Conservation (phyloP, 2,797 vertebrate genomes). For the Onychomys arenicola region DNA sequence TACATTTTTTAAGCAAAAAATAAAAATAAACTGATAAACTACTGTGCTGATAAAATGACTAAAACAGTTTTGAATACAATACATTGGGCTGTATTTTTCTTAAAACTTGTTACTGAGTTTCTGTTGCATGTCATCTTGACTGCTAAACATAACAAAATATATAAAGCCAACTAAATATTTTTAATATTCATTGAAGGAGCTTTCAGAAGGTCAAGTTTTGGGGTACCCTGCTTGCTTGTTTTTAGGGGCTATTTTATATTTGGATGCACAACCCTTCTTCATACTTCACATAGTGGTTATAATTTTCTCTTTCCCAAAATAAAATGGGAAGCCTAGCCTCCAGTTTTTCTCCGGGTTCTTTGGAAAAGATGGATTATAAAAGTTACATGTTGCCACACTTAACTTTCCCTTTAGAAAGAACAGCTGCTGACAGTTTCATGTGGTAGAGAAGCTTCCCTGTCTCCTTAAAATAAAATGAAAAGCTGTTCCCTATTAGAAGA, state of each 20-base stretch:
- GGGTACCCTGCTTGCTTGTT: neutral
- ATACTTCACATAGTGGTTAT: conserved; percentile 9
- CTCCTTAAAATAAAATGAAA: conserved; percentile 18
- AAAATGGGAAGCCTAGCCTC: neutral
- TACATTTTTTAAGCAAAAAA: conserved; percentile 18
- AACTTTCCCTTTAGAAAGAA: neutral
- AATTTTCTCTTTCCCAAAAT: conserved; percentile 57
- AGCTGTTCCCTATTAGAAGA: neutral
- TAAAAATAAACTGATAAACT: conserved; percentile 36
- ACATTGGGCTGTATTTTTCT: conserved; percentile 21
- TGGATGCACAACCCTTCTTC: conserved; percentile 27
- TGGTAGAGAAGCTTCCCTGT: neutral
- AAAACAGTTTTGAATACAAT: conserved; percentile 61
- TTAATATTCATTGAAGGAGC: neutral
- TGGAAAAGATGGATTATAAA: neutral
- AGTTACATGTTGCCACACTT: neutral
- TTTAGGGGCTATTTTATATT: conserved; percentile 1
- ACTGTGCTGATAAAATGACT: conserved; percentile 41
- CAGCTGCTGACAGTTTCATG: neutral
- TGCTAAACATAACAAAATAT: conserved; percentile 34
- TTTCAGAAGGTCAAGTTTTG: conserved; percentile 26
- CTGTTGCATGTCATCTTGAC: conserved; percentile 17
- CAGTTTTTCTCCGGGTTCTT: neutral
- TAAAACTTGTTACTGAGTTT: conserved; percentile 47
- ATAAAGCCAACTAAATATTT: conserved; percentile 18